Conservation (phyloP, 2,888 invertebrate species). For the Endomychus coccineus region DNA sequence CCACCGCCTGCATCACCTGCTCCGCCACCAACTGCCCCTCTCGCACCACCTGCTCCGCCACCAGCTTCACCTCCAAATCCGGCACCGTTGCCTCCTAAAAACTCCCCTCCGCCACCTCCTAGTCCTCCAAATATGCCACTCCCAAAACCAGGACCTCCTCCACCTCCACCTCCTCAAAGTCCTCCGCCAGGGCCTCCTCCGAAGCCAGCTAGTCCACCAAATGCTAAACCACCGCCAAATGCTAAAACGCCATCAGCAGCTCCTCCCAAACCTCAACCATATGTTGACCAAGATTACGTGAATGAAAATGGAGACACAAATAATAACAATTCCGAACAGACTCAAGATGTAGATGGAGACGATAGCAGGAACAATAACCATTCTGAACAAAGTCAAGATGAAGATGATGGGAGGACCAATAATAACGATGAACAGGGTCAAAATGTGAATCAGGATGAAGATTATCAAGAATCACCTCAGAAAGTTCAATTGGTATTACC, state of each 20-base stretch:
- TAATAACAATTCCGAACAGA: no score
- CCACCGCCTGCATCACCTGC: slow-evolving; percentile 20
- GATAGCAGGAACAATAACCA: slow-evolving; percentile 13
- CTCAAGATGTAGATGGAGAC: no score
- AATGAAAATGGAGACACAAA: no score
- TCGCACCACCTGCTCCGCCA: neutral
- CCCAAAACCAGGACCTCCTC: slow-evolving; percentile 11
- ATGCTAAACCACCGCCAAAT: slow-evolving; percentile 19
- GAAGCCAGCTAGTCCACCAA: slow-evolving; percentile 14
- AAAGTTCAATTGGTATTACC: slow-evolving; percentile 29
- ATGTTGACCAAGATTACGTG: neutral
- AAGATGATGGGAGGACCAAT: slow-evolving; percentile 13
- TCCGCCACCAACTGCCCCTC: neutral
- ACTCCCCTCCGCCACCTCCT: slow-evolving; percentile 18
- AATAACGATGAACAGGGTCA: slow-evolving; percentile 13
- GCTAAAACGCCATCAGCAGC: slow-evolving; percentile 17
- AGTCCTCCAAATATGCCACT: slow-evolving; percentile 18
- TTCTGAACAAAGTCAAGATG: slow-evolving; percentile 4
- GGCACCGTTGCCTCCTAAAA: slow-evolving; percentile 19
- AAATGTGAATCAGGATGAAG: slow-evolving; percentile 1
- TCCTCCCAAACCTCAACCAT: slow-evolving; percentile 9
- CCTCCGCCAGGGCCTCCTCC: slow-evolving; percentile 19
- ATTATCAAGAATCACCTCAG: slow-evolving; percentile 18
- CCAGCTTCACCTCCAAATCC: slow-evolving; percentile 14
- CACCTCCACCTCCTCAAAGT: slow-evolving; percentile 14